These are phyloP conservation scores for Nothoprocta perdicaria DNA, from an alignment of 2,113 vertebrate species.

Conservation along the genomic window DNA sequence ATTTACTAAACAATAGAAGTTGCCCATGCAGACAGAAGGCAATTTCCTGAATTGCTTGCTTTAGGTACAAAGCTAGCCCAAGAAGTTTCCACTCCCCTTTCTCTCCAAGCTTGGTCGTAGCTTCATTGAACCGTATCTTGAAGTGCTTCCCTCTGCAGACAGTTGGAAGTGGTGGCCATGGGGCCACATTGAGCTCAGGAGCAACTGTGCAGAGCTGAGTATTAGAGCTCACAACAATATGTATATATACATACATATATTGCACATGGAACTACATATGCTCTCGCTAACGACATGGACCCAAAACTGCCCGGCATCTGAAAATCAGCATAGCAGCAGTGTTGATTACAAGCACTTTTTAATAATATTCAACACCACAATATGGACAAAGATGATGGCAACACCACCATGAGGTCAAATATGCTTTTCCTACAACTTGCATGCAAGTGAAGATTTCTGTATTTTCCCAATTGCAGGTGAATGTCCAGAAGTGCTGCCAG, in stretches of 20 bases:
- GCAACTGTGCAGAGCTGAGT: rapidly evolving
- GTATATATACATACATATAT: not conserved
- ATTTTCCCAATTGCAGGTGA: not conserved
- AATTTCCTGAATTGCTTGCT: not conserved
- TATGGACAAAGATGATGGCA: not conserved
- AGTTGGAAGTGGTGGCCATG: not conserved
- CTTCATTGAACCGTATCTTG: not conserved
- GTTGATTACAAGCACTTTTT: not conserved
- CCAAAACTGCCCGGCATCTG: not conserved
- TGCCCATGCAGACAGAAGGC: not conserved
- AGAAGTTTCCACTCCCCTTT: not conserved
- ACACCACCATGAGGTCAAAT: not conserved
- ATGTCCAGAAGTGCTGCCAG: not conserved
- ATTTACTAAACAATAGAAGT: not conserved
- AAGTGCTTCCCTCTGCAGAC: not conserved
- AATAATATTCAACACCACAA: not conserved
- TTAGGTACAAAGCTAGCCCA: not conserved
- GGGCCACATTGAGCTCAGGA: not conserved
- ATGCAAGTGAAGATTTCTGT: not conserved
- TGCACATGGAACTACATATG: not conserved
- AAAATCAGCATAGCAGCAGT: not conserved
- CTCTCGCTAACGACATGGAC: not conserved
- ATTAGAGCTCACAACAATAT: not conserved
- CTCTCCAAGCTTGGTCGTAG: not conserved
- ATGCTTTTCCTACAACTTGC: not conserved